Percentiles rank a stretch among this genome's conserved stretches.
Evolutionary conservation across 92 coral and sea anemone species (phyloP).

Genomic region (Montipora capitata): DNA sequence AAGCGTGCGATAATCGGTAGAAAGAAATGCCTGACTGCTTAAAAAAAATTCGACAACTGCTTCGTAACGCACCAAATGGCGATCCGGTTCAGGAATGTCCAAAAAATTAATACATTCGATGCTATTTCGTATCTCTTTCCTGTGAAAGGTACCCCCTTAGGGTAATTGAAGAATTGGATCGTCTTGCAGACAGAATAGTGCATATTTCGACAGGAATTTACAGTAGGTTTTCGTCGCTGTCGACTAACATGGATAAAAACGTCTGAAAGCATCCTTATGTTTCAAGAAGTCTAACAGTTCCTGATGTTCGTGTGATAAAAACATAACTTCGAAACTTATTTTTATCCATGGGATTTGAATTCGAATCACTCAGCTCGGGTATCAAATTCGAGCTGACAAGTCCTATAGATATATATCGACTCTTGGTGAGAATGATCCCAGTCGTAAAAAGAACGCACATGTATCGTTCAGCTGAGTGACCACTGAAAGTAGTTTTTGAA

Average conservation of each 20-base stretch:
- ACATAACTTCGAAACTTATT: no score
- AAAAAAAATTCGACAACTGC: background rate
- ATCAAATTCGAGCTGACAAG: no score
- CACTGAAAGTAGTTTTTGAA: no score
- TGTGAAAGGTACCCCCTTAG: background rate
- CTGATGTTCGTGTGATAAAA: no score
- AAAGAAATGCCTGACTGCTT: background rate
- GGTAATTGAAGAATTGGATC: background rate
- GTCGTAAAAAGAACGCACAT: no score
- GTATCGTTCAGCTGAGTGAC: no score
- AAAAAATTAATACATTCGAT: background rate
- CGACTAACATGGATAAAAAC: background rate
- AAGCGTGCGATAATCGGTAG: no score
- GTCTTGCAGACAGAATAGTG: background rate
- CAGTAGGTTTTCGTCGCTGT: constrained; percentile 6
- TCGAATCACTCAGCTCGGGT: no score
- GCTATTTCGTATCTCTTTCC: background rate
- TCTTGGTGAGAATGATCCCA: background rate
- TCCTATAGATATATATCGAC: no score
- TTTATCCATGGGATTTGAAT: no score
- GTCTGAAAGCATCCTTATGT: background rate
- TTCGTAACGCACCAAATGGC: background rate
- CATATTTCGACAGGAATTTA: background rate
- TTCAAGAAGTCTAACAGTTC: background rate
- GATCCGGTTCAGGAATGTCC: background rate